Conservation (phyloP, 1,140 invertebrate genomes). For the Drosophila gunungcola region DNA sequence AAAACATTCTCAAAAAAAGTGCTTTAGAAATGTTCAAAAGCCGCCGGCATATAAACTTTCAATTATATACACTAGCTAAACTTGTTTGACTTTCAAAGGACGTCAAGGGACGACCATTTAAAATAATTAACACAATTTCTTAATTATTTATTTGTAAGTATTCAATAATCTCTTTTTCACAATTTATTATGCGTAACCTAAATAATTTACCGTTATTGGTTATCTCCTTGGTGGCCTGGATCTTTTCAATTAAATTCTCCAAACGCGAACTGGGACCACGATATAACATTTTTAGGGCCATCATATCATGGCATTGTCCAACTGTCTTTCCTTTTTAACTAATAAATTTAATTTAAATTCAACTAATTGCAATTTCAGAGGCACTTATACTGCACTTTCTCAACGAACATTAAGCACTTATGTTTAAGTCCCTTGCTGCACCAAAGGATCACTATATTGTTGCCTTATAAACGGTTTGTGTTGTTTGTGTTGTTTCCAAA, state of each 20-base stretch:
- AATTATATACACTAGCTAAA: too few relatives aligned
- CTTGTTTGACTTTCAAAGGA: background rate
- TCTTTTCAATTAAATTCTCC: slow-evolving; percentile 93
- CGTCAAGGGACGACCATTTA: background rate
- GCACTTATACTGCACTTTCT: slow-evolving; percentile 30
- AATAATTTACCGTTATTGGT: slow-evolving; percentile 68
- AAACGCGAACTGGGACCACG: slow-evolving; percentile 92
- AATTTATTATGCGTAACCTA: too few relatives aligned
- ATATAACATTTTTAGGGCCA: slow-evolving; percentile 88
- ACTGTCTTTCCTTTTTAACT: slow-evolving; percentile 5
- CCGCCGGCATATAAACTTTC: slow-evolving; percentile 16
- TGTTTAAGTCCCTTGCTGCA: slow-evolving; percentile 30
- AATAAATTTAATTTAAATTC: slow-evolving; percentile 3
- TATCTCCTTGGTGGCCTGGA: slow-evolving; percentile 91
- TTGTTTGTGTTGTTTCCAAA: background rate
- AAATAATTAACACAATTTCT: too few relatives aligned
- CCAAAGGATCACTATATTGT: slow-evolving; percentile 53
- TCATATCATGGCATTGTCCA: slow-evolving; percentile 79
- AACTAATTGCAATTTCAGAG: slow-evolving; percentile 21
- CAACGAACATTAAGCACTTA: slow-evolving; percentile 8
- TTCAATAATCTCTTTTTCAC: background rate
- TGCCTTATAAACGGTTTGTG: background rate
- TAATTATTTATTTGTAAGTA: too few relatives aligned
- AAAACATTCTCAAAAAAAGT: too few relatives aligned
- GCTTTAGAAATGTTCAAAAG: background rate